Conservation (phyloP, 2,113 vertebrate genomes). For the Ailurus styani region DNA sequence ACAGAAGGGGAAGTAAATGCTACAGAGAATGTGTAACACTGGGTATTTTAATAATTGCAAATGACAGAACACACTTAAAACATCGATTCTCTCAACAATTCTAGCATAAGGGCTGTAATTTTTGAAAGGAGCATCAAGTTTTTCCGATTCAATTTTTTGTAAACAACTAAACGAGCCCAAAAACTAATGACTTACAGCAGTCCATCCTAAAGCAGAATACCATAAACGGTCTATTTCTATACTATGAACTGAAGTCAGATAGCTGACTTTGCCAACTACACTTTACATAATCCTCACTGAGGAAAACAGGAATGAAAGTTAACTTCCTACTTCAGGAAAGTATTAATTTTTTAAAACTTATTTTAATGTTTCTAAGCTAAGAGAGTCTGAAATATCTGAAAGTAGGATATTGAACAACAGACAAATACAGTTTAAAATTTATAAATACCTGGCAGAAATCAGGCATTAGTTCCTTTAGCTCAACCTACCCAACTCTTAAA, state of each 20-base stretch:
- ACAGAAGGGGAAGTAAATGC: neutral
- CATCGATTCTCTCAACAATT: neutral
- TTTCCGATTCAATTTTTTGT: neutral
- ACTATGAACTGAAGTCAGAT: neutral
- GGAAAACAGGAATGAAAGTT: slow-evolving; percentile 6
- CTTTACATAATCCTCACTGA: neutral
- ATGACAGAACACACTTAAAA: neutral
- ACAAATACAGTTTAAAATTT: neutral
- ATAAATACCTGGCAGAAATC: neutral
- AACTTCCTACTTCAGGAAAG: neutral
- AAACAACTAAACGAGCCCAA: neutral
- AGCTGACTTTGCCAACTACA: neutral
- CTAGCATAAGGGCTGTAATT: neutral
- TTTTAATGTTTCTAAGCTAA: neutral
- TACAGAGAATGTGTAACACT: neutral
- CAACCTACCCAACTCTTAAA: neutral
- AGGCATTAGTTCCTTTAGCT: neutral
- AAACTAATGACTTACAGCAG: neutral
- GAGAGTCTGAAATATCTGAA: neutral
- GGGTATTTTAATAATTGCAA: neutral
- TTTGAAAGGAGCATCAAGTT: neutral
- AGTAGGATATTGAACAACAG: neutral
- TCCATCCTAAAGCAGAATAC: neutral
- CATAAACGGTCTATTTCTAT: neutral
- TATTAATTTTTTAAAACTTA: too few species aligned